Evolutionary conservation across 2,888 invertebrate species (phyloP).

Genomic region (Cynaeus angustus): DNA sequence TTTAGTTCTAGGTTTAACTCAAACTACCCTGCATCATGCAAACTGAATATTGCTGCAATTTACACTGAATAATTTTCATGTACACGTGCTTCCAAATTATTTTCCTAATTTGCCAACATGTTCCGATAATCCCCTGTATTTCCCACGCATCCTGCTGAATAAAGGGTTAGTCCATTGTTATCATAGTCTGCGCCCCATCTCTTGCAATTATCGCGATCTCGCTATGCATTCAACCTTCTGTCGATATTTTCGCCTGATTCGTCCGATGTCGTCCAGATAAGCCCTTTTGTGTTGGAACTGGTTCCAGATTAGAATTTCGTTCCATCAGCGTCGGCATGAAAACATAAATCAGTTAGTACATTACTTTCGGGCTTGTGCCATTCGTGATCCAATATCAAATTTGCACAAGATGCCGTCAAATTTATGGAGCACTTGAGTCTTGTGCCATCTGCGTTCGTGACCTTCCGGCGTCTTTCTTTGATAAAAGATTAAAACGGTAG

Average conservation of each 20-base stretch:
- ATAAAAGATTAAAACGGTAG: conserved; percentile 58
- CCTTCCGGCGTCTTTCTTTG: conserved; percentile 51
- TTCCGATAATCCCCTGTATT: conserved; percentile 45
- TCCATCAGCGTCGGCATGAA: conserved; percentile 44
- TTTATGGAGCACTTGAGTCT: conserved; percentile 66
- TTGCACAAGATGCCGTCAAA: conserved; percentile 67
- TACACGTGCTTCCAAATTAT: conserved; percentile 50
- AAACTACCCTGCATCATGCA: conserved; percentile 37
- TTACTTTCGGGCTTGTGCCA: conserved; percentile 60
- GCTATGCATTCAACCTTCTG: conserved; percentile 35
- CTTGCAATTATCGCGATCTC: conserved; percentile 53
- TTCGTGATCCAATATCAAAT: conserved; percentile 65
- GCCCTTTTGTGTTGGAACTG: conserved; percentile 29
- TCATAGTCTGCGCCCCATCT: conserved; percentile 46
- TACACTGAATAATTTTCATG: conserved; percentile 36
- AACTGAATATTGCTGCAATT: conserved; percentile 42
- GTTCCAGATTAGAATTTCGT: conserved; percentile 28
- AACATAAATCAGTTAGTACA: conserved; percentile 61
- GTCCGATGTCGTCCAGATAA: conserved; percentile 35
- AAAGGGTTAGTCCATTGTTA: conserved; percentile 56
- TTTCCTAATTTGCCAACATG: conserved; percentile 45
- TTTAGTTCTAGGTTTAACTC: conserved; percentile 10
- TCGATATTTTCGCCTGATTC: conserved; percentile 39
- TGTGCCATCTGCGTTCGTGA: conserved; percentile 62
- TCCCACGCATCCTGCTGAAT: conserved; percentile 41